Evolutionary conservation across 2,113 vertebrate species (phyloP), one percentile per base, ranked within the genome.

Genomic region (Apaloderma vittatum): DNA sequence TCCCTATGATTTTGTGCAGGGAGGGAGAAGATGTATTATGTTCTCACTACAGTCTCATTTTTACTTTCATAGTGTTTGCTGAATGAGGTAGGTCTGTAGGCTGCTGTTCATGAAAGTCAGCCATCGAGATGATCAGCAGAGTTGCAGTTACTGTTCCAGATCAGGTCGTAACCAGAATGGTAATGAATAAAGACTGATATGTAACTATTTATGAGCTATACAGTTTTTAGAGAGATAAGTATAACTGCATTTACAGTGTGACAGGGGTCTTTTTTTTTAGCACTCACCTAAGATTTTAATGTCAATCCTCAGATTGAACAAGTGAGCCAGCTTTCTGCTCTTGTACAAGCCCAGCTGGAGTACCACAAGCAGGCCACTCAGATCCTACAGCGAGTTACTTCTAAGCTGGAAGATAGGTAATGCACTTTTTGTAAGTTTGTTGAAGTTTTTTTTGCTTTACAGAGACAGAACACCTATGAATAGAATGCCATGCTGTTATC

Each of bases 261-360:
- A 20, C 36, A 49, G 36, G 73, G 16, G 11, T 65, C 20, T 70
- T 87, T 62, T 36, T 30, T 81, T 27, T 77, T 43, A 37, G 20
- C 55, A 48, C 58, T 87, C 2, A 1, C 49, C 52, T 93, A 54
- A 97, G 24, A 36, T 62, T 24, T 73, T 55, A 54, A 70, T 88
- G 12, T 98, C 15, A 29, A 57, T 97, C 66, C 83, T 92, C 98
- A 99, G 99, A 99, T 99, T 57, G 99, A 99, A 86, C 99, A 99
- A 97, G 99, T 99, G 98, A 99, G 99, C 98, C 99, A 99, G 97
- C 98, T 99, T 65, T 98, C 99, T 27, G 99, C 99, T 1, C 98
- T 99, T 57, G 99, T 99, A 70, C 99, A 99, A 76, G 99, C 99
- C 78, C 99, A 99, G 97, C 98, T 99, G 98, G 99, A 99, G 89